Evolutionary conservation across 2,113 vertebrate genomes (phyloP), one percentile per base, ranked within the genome.

Genomic region (Gymnobelideus leadbeateri): DNA sequence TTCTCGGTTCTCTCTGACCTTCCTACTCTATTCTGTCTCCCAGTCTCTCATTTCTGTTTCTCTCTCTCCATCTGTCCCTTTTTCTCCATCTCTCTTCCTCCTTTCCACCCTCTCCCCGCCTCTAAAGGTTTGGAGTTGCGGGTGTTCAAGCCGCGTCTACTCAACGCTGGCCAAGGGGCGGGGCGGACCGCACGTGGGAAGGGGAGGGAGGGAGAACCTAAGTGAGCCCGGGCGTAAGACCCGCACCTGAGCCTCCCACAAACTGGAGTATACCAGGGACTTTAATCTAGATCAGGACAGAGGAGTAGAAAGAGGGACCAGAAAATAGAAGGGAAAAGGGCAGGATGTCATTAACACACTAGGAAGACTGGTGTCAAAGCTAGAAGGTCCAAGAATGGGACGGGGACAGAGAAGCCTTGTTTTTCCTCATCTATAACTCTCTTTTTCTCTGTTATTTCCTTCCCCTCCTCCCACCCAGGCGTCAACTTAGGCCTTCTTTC

Each of bases 401-500:
- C 16, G 23, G 68, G 68, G 68, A 84, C 68, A 84, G 68, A 84
- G 68, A 43, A 84, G 68, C 68, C 68, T 84, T 84, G 68, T 84
- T 43, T 84, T 84, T 84, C 61, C 68, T 84, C 68, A 84, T 84
- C 68, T 84, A 84, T 84, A 84, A 84, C n/a, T 84, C 68, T 84
- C n/a, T 84, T 84, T 84, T 84, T 84, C 68, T 84, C 68, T 84
- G 68, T 84, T 84, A 77, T 84, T 84, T 43, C 68, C n/a, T 84
- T 43, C 68, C 68, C 68, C 68, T 43, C 68, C 68, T 49, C 68
- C 68, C 68, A 21, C 16, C n/a, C 68, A 84, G 19, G 68, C n/a
- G 1, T 84, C 68, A 43, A 84, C 68, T 84, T 84, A 84, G 43
- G 68, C 68, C 68, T 84, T 84, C n/a, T 84, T 84, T 84, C 68